Evolutionary conservation across 2,113 vertebrate genomes (phyloP).

Genomic region (Rallus limicola): DNA sequence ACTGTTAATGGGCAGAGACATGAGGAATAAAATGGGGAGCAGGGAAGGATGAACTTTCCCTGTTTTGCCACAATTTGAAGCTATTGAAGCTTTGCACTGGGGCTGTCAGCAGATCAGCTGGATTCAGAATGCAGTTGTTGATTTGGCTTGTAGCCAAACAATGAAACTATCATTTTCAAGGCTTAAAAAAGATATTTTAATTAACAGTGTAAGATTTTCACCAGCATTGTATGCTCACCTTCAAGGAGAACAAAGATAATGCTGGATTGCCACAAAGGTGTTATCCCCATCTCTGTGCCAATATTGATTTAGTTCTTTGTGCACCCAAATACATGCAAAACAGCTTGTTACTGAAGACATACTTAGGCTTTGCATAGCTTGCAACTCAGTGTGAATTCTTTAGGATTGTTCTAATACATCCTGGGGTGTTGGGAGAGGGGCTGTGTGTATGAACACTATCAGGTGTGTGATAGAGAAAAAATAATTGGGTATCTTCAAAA

Average conservation of each 20-base stretch:
- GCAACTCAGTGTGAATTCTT: background rate
- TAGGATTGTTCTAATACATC: background rate
- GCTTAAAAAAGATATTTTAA: background rate
- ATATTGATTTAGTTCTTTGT: conserved; percentile 10
- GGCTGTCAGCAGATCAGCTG: background rate
- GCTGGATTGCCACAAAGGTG: background rate
- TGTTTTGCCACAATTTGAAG: background rate
- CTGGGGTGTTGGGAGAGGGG: background rate
- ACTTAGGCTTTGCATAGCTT: background rate
- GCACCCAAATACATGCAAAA: background rate
- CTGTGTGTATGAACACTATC: background rate
- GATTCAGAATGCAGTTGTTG: background rate
- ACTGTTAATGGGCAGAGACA: background rate
- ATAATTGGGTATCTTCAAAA: conserved; percentile 45
- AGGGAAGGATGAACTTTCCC: background rate
- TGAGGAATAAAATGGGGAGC: background rate
- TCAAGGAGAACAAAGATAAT: background rate
- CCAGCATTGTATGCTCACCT: background rate
- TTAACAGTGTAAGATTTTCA: background rate
- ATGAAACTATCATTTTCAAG: background rate
- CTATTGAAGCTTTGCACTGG: background rate
- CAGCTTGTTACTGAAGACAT: background rate
- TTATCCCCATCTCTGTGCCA: background rate
- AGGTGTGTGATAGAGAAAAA: conserved; percentile 3
- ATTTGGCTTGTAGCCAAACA: background rate